Conservation (phyloP, 2,797 vertebrate species). For the Ctenopoma multispine region DNA sequence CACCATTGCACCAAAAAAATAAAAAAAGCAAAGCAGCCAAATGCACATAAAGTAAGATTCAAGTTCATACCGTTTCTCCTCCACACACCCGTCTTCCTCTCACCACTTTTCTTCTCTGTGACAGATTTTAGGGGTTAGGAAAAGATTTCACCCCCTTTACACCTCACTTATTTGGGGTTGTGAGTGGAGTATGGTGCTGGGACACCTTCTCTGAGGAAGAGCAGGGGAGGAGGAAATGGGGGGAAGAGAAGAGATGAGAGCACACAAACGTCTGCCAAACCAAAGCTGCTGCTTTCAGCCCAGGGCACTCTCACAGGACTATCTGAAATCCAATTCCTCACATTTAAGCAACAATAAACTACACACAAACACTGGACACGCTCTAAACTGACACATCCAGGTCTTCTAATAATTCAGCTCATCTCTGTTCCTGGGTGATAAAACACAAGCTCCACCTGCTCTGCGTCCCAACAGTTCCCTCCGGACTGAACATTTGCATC, state of each 20-base stretch:
- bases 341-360: slow-evolving; percentile 1
- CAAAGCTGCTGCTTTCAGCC: slow-evolving; percentile 42
- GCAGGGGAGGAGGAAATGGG: slow-evolving; percentile 70
- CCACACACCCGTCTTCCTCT: slow-evolving; percentile 63
- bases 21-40: slow-evolving; percentile 27
- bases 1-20: slow-evolving; percentile 33
- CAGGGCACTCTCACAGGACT: slow-evolving; percentile 24
- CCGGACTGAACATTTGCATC: slow-evolving; percentile 74
- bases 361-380: background rate
- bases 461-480: slow-evolving; percentile 51
- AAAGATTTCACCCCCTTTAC: slow-evolving; percentile 37
- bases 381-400: slow-evolving; percentile 20
- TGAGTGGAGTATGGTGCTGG: slow-evolving; percentile 50
- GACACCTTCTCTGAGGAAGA: slow-evolving; percentile 70
- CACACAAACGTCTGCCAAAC: slow-evolving; percentile 44
- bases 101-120: slow-evolving; percentile 40
- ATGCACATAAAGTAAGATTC: slow-evolving; percentile 62
- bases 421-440: slow-evolving; percentile 27
- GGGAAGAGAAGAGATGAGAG: slow-evolving; percentile 57
- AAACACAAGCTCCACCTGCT: slow-evolving; percentile 51
- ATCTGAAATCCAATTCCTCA: slow-evolving; percentile 17
- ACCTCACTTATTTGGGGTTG: slow-evolving; percentile 54
- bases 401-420: slow-evolving; percentile 38
- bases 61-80: slow-evolving; percentile 74
- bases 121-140: slow-evolving; percentile 29